phyloP scores from a whole-genome alignment of 2,113 vertebrate species.

The Panurus biarmicus region DNA sequence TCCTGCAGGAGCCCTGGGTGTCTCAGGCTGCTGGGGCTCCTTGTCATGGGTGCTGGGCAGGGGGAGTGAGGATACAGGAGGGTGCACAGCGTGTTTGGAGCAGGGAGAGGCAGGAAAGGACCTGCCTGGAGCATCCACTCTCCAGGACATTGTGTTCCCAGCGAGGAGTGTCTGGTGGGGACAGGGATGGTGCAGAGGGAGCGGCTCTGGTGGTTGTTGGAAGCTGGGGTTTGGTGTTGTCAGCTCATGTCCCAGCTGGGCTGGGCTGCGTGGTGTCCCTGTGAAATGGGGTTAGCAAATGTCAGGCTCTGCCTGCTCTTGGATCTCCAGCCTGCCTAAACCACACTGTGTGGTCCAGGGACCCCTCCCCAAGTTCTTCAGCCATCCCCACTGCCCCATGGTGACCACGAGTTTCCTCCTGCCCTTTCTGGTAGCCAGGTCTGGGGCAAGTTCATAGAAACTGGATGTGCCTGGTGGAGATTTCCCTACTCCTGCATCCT shows the following conservation, averaged over 20 bases:
- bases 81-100: rapidly evolving
- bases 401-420: neutral
- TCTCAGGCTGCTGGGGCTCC: neutral
- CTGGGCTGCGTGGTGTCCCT: neutral
- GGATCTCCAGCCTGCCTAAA: neutral
- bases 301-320: neutral
- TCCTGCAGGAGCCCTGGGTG: rapidly evolving
- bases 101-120: neutral
- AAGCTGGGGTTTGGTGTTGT: neutral
- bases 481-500: neutral
- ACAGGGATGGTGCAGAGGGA: neutral
- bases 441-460: rapidly evolving
- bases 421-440: neutral
- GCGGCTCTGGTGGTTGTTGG: neutral
- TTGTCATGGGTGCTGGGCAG: neutral
- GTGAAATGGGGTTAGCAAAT: neutral
- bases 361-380: rapidly evolving
- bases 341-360: rapidly evolving
- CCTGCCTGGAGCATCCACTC: neutral
- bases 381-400: rapidly evolving
- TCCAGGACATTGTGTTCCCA: neutral
- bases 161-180: neutral
- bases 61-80: neutral
- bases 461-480: neutral
- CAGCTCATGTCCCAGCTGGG: neutral